Conservation (phyloP, 2,888 invertebrate genomes). For the Cerceris rybyensis region DNA sequence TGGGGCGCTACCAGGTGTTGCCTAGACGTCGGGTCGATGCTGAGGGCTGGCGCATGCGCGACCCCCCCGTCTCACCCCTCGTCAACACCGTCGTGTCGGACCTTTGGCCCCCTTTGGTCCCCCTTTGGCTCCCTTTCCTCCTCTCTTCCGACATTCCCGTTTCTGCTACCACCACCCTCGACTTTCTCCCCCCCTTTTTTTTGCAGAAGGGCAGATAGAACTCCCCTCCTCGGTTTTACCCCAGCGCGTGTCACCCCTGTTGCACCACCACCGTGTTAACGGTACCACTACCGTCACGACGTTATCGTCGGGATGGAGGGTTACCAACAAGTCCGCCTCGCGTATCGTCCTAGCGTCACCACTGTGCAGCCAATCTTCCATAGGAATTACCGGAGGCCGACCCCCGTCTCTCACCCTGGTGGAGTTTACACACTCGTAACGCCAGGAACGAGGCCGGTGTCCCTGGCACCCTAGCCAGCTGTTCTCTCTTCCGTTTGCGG, state of each 20-base stretch:
- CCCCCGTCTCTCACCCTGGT: neutral
- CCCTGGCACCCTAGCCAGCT: slow-evolving; percentile 59
- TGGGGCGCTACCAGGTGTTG: slow-evolving; percentile 77
- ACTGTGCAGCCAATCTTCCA: slow-evolving; percentile 65
- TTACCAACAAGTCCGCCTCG: slow-evolving; percentile 63
- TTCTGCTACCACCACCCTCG: slow-evolving; percentile 45
- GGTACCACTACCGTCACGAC: slow-evolving; percentile 10
- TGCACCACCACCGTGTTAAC: slow-evolving; percentile 23
- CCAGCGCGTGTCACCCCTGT: slow-evolving; percentile 49
- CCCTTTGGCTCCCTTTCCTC: slow-evolving; percentile 24
- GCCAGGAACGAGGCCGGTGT: slow-evolving; percentile 47
- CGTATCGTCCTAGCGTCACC: slow-evolving; percentile 61
- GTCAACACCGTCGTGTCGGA: slow-evolving; percentile 23
- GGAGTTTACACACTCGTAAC: slow-evolving; percentile 57
- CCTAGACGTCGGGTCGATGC: slow-evolving; percentile 74
- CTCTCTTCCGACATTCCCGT: slow-evolving; percentile 25
- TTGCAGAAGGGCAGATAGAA: slow-evolving; percentile 48
- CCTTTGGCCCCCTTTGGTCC: slow-evolving; percentile 1
- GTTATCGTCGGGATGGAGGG: slow-evolving; percentile 30
- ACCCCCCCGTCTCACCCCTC: slow-evolving; percentile 34
- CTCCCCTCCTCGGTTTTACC: slow-evolving; percentile 42
- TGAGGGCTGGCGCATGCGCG: slow-evolving; percentile 72
- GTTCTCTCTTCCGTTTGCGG: slow-evolving; percentile 54
- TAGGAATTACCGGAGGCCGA: slow-evolving; percentile 58
- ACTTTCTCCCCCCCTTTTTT: slow-evolving; percentile 34